Evolutionary conservation across 2,888 invertebrate species (phyloP).

Genomic region (Protodeltote pygarga): DNA sequence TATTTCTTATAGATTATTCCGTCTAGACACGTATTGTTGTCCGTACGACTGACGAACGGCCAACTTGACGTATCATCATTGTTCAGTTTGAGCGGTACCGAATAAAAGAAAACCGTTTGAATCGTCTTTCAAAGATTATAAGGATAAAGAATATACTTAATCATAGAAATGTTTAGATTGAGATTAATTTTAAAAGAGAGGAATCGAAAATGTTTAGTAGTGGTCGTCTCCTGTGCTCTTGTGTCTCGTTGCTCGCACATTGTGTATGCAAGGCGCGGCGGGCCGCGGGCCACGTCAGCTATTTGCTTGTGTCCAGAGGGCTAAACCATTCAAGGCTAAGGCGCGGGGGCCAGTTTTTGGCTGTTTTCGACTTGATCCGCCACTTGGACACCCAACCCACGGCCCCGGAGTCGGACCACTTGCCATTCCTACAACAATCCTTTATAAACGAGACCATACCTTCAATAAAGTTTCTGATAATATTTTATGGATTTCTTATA

Average conservation of each 20-base stretch:
- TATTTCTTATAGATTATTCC: slow-evolving; percentile 43
- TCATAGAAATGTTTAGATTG: slow-evolving; percentile 4
- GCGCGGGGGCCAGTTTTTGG: slow-evolving; percentile 84
- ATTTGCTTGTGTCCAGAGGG: slow-evolving; percentile 85
- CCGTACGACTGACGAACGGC: slow-evolving; percentile 33
- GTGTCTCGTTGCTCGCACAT: slow-evolving; percentile 65
- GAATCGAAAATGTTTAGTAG: slow-evolving; percentile 35
- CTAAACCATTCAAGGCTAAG: slow-evolving; percentile 87
- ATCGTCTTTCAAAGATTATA: slow-evolving; percentile 27
- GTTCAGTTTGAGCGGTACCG: slow-evolving; percentile 35
- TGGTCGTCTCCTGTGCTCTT: slow-evolving; percentile 56
- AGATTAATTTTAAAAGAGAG: neutral
- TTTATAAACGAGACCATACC: slow-evolving; percentile 41
- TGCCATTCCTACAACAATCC: slow-evolving; percentile 43
- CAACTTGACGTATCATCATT: slow-evolving; percentile 46
- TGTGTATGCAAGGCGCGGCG: slow-evolving; percentile 85
- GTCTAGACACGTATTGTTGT: slow-evolving; percentile 42
- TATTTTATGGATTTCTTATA: slow-evolving; percentile 38
- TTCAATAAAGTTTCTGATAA: slow-evolving; percentile 25
- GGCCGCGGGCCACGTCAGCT: slow-evolving; percentile 85
- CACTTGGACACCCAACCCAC: slow-evolving; percentile 48
- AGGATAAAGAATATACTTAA: slow-evolving; percentile 24
- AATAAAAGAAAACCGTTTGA: slow-evolving; percentile 28
- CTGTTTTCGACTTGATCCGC: slow-evolving; percentile 79
- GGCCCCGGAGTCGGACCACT: slow-evolving; percentile 25